Evolutionary conservation across 1,140 invertebrate genomes (phyloP), one percentile per base, ranked within the genome.

Genomic region (Drosophila tsacasi): DNA sequence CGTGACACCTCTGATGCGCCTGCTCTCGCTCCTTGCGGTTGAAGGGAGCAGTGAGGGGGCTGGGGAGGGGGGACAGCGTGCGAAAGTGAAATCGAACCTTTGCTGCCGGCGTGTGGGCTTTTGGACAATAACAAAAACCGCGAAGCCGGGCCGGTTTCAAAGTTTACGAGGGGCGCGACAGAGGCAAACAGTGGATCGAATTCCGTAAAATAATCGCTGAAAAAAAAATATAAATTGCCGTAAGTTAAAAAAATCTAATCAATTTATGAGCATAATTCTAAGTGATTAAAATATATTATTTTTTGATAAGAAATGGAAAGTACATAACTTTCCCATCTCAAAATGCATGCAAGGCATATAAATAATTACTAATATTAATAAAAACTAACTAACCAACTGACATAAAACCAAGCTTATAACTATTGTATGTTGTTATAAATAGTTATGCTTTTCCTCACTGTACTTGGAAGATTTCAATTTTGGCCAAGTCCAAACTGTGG

Each of bases 11-110:
- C 72, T 54, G 73, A 76, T 76, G 72, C 62, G 59, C 42, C 47
- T 64, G 58, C 63, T 63, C 52, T 52, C 52, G 37, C 78, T 44
- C 47, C 49, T 25, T 15, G 23, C 17, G 39, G 23, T n/a, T 10
- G 17, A 30, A 4, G 35, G 42, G 61, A 5, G 25, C 25, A 25
- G 46, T 10, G 27, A 13, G 57, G 21, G 46, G 35, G 23, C 9
- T 12, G 62, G 59, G 49, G 39, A 25, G 27, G 35, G 67, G 78
- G 65, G 85, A 89, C 71, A 89, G 78, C 85, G 85, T 89, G 85
- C 85, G 85, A 89, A 89, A 89, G 85, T 90, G 85, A 89, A 89
- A 89, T 90, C 85, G 85, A 90, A 85, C 84, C 84, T 84, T 87
- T 80, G 84, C 84, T 87, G 84, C 84, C 84, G 84, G 84, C 84